Evolutionary conservation across 2,113 vertebrate genomes (phyloP).

Genomic region (Pygoscelis antarcticus): DNA sequence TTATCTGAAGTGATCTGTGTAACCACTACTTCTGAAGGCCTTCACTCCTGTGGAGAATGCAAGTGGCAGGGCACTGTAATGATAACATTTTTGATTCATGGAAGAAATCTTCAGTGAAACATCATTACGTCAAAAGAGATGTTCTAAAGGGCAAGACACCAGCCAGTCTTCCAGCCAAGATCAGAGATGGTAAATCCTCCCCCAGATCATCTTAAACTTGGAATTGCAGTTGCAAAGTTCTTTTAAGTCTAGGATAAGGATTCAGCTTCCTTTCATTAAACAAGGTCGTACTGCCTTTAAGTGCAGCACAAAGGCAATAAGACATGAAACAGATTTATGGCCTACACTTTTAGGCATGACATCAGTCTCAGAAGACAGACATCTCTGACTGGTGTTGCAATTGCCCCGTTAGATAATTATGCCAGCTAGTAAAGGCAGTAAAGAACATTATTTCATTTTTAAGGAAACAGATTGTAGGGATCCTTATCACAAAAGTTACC

Average conservation of each 20-base stretch:
- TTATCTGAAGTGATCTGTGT: not conserved
- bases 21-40: not conserved
- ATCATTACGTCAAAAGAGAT: not conserved
- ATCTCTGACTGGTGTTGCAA: not conserved
- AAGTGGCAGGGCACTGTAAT: not conserved
- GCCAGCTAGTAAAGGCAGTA: not conserved
- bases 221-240: slow-evolving; percentile 11
- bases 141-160: slow-evolving; percentile 43
- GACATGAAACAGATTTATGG: slow-evolving; percentile 16
- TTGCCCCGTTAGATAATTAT: not conserved
- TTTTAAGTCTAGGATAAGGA: slow-evolving; percentile 25
- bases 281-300: slow-evolving; percentile 23
- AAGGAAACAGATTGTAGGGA: not conserved
- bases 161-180: slow-evolving; percentile 50
- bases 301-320: not conserved
- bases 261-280: slow-evolving; percentile 41
- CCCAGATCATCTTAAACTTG: slow-evolving; percentile 17
- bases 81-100: not conserved
- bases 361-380: slow-evolving; percentile 16
- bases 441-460: not conserved
- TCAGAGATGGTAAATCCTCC: slow-evolving; percentile 27
- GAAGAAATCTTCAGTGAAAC: slow-evolving; percentile 1
- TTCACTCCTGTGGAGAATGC: not conserved
- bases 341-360: slow-evolving; percentile 5
- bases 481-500: not conserved